Evolutionary conservation across 1,140 invertebrate genomes (phyloP), one percentile per base, ranked within the genome.

Genomic region (Parasteatoda tepidariorum): DNA sequence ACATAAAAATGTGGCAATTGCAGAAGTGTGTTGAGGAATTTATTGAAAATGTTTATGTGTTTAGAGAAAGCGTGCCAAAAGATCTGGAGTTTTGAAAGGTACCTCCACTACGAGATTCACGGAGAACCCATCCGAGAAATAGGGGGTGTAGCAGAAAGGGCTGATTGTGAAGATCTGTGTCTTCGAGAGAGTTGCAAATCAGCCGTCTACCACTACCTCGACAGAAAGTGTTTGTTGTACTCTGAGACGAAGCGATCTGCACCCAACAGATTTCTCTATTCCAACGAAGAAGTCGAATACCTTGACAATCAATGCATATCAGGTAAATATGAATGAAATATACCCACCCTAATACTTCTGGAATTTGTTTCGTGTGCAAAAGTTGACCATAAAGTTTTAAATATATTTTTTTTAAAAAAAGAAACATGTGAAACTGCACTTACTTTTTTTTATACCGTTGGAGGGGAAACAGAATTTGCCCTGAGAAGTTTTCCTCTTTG

Each of bases 301-400:
- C 87, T 91, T 85, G 91, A 91, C 86, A 91, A 91, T 86, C 89
- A 91, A 86, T 91, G 91, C 79, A 88, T 89, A 55, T 87, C 88
- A 86, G 88, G 90, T 90, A 86, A 86, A 31, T 7, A n/a, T n/a
- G n/a, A n/a, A n/a, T n/a, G n/a, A n/a, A n/a, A n/a, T n/a, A n/a
- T n/a, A n/a, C 18, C 41, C 15, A 6, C 24, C 24, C 59, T n/a
- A n/a, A n/a, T n/a, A n/a, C n/a, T n/a, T n/a, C n/a, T n/a, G n/a
- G n/a, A n/a, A n/a, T n/a, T n/a, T n/a, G n/a, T n/a, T n/a, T n/a
- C n/a, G n/a, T n/a, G n/a, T n/a, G n/a, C n/a, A n/a, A n/a, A n/a
- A n/a, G n/a, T n/a, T n/a, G n/a, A n/a, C n/a, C n/a, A n/a, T n/a
- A n/a, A n/a, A n/a, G n/a, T n/a, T n/a, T n/a, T n/a, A n/a, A n/a